Evolutionary conservation across 2,113 vertebrate species (phyloP).

Genomic region (Phocoena sinus): DNA sequence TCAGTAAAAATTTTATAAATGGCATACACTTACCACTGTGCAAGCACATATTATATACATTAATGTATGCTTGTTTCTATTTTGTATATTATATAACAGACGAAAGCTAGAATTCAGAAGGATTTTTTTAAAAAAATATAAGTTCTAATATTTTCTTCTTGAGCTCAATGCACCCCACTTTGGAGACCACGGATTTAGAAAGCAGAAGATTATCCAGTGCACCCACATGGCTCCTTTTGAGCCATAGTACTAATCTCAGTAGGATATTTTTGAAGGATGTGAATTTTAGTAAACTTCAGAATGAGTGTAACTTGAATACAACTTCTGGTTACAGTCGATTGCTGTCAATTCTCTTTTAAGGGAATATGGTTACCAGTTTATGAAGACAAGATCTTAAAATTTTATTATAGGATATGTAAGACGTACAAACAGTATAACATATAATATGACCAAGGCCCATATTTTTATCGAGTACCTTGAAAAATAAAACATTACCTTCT

Average conservation of each 20-base stretch:
- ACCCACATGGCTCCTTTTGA: neutral
- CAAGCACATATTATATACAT: neutral
- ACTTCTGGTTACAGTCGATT: neutral
- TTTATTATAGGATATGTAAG: slow-evolving; percentile 21
- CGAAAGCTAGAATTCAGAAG: neutral
- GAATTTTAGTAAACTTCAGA: neutral
- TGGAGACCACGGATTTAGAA: neutral
- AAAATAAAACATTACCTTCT: neutral
- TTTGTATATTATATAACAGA: neutral
- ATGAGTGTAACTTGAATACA: neutral
- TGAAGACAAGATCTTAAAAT: neutral
- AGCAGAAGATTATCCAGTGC: neutral
- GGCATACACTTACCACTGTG: neutral
- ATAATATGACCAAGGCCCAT: neutral
- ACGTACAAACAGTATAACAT: neutral
- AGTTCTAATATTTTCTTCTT: neutral
- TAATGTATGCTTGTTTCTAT: neutral
- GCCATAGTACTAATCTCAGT: neutral
- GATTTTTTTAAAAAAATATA: neutral
- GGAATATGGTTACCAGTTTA: neutral
- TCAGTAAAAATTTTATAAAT: neutral
- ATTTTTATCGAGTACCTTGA: neutral
- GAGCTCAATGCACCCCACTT: neutral
- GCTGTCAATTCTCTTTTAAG: neutral
- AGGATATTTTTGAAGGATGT: neutral